Percentiles rank a stretch among this genome's conserved stretches.
phyloP scores from a whole-genome alignment of 1,140 invertebrate genomes.

The Lethocerus indicus region DNA sequence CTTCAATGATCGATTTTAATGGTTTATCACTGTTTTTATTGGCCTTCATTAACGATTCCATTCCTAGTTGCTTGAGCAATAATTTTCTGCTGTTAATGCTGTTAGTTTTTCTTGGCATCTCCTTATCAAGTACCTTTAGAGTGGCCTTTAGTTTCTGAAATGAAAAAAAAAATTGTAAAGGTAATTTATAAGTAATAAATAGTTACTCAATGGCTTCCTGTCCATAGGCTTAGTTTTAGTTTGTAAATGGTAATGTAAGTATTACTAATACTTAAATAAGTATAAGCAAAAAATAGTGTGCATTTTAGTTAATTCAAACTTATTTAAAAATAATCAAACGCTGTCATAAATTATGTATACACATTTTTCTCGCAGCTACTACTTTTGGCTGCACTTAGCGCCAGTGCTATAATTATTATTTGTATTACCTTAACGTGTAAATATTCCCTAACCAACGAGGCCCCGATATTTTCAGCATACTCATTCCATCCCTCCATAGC shows the following conservation, averaged over 20 bases:
- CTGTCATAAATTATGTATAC: no score
- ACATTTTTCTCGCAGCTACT: no score
- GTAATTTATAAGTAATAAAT: no score
- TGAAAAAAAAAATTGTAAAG: slow-evolving; percentile 2
- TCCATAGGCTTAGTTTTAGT: no score
- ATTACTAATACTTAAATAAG: no score
- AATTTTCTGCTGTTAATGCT: slow-evolving; percentile 8
- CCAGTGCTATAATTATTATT: neutral
- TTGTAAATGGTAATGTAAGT: no score
- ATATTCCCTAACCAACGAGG: slow-evolving; percentile 17
- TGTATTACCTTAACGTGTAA: slow-evolving; percentile 14
- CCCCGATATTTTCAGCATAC: slow-evolving; percentile 8
- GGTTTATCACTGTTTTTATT: slow-evolving; percentile 1
- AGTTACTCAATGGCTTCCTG: no score
- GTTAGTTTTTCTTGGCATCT: slow-evolving; percentile 10
- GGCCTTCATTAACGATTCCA: neutral
- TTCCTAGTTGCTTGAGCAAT: slow-evolving; percentile 6
- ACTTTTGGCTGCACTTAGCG: no score
- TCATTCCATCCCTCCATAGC: neutral
- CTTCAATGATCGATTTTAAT: slow-evolving; percentile 7
- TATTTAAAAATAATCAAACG: no score
- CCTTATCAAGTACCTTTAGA: slow-evolving; percentile 12
- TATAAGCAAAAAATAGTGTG: no score
- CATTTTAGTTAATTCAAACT: no score
- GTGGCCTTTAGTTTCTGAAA: slow-evolving; percentile 13